Base-by-base conservation (phyloP, 2,797 vertebrate genomes). In the Lophotriccus pileatus region DNA sequence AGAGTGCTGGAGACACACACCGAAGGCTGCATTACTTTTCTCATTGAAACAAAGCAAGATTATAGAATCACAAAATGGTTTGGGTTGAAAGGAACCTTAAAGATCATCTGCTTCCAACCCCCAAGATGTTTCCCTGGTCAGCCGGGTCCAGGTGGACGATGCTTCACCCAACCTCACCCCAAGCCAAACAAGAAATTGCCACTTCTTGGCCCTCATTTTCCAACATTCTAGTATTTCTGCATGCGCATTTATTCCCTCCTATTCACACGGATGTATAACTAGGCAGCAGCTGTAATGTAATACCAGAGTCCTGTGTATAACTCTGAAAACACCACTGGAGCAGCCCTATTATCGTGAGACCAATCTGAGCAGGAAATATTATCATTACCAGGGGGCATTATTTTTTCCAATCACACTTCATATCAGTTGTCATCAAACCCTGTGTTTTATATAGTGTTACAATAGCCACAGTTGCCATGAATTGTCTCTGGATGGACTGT, bases 361-460 rank as follows among this genome's bases (percentile, higher is more conserved):
- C 93, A 95, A 96, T 95, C 96, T 93, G 83, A 96, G 94, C 91
- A 95, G 95, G 96, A 96, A 96, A 96, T 94, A 95, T 95, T 97
- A 95, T 92, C 90, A 96, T 96, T 96, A 96, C 92, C 95, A 96
- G 94, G 94, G 94, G 93, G 94, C 93, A 92, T 94, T 97, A 92
- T 96, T 94, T 96, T 95, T 95, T 96, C 95, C 92, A 94, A 94
- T 94, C 94, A 94, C 94, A 96, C 91, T 94, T 95, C 91, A 95
- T 93, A 95, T 95, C 90, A 92, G 93, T 97, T 95, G 95, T 96
- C 94, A 95, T 96, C 90, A 92, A 88, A 95, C 73, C 78, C 87
- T 6, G 86, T 95, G 95, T 94, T 96, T 97, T 96, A 96, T 97
- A 94, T 96, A 94, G 96, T 94, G 96, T 96, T 97, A 96, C 96